Evolutionary conservation across 2,797 vertebrate genomes (phyloP), one percentile per base, ranked within the genome.

Genomic region (Acropternis orthonyx): DNA sequence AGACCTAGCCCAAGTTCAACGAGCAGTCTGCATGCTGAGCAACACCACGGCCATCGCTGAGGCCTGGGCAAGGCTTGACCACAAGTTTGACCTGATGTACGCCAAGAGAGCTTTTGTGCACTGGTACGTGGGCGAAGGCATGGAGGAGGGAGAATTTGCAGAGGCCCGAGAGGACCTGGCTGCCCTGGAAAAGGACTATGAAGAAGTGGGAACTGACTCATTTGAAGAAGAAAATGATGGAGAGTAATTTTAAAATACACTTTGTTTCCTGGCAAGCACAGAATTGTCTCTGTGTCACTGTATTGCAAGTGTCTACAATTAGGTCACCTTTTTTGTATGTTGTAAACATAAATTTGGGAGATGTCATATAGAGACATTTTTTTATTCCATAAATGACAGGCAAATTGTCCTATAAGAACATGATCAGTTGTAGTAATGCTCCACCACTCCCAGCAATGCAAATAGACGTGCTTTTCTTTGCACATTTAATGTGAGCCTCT

Each of bases 51-150:
- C 99, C 71, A 99, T 99, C 1, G 99, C 99, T 2, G 99, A 99
- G 96, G 99, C 99, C 65, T 99, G 99, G 99, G 99, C 99, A 9
- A 97, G 99, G 54, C 98, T 99, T 0, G 98, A 99, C 96, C 99
- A 99, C 97, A 99, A 99, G 97, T 99, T 99, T 83, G 99, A 99
- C 93, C 98, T 99, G 82, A 99, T 99, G 99, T 99, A 99, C 0
- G 99, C 99, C 98, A 99, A 99, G 97, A 98, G 99, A 75, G 99
- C 99, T 49, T 99, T 99, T 71, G 99, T 99, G 85, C 99, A 99
- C 97, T 99, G 99, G 99, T 99, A 99, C 9, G 99, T 99, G 17
- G 99, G 99, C 0, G 99, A 99, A 92, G 99, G 99, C 37, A 99
- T 99, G 99, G 99, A 99, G 94, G 99, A 99, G 81, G 99, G 99